Evolutionary conservation across 2,113 vertebrate genomes (phyloP).

Genomic region (Phyllostomus discolor): DNA sequence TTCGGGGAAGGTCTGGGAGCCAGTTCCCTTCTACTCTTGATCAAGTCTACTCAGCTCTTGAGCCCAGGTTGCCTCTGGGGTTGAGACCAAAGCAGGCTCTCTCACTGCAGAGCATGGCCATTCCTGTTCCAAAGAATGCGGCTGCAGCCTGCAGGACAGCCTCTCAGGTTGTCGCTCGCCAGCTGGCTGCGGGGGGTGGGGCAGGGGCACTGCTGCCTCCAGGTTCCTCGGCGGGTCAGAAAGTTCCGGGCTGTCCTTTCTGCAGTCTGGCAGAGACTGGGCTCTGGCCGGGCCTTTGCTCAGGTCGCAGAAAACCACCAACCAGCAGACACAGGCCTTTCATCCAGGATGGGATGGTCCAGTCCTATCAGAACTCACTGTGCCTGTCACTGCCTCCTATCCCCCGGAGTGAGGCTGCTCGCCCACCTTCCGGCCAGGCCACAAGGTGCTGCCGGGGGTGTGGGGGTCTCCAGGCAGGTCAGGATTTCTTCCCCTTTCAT

Average conservation of each 20-base stretch:
- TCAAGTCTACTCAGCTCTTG: not conserved
- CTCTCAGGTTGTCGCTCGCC: accelerated
- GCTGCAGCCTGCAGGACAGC: no score
- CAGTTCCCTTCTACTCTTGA: not conserved
- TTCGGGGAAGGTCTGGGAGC: not conserved
- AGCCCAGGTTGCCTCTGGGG: not conserved
- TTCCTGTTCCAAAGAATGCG: no score
- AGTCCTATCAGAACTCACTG: not conserved
- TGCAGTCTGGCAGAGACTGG: not conserved
- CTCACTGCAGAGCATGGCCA: no score
- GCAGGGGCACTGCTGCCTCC: accelerated
- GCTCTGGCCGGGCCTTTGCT: not conserved
- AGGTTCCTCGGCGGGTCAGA: not conserved
- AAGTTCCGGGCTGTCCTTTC: not conserved
- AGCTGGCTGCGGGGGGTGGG: accelerated
- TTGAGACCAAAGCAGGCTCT: not conserved
- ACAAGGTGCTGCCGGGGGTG: no score
- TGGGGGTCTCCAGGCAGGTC: not conserved
- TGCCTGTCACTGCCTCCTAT: not conserved
- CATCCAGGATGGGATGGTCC: not conserved
- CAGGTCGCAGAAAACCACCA: not conserved
- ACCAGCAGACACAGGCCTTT: not conserved
- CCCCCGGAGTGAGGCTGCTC: not conserved
- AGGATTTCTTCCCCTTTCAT: accelerated
- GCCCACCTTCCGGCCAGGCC: not conserved